Evolutionary conservation across 2,797 vertebrate species (phyloP).

Genomic region (Rhinella marina): DNA sequence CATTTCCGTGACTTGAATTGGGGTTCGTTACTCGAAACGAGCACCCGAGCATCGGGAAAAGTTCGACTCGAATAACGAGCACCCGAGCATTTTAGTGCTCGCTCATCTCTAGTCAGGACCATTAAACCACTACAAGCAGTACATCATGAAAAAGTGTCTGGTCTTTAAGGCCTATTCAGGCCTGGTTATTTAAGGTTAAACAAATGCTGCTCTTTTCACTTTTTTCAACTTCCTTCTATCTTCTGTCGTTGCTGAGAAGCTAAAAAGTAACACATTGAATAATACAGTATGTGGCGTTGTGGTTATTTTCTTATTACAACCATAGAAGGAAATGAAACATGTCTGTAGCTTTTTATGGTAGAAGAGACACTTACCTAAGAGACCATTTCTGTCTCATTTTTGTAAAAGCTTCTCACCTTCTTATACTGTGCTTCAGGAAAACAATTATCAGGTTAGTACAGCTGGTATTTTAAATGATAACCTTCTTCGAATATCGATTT

Average conservation of each 20-base stretch:
- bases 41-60: too few species aligned
- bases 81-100: too few species aligned
- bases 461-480: not conserved
- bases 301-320: not conserved
- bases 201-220: too few species aligned
- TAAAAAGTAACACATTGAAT: not conserved
- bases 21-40: too few species aligned
- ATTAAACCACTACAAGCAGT: too few species aligned
- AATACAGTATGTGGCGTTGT: not conserved
- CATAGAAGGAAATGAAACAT: not conserved
- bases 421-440: not conserved
- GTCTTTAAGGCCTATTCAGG: too few species aligned
- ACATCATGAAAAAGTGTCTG: too few species aligned
- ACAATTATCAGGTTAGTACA: not conserved
- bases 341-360: not conserved
- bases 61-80: too few species aligned
- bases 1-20: too few species aligned
- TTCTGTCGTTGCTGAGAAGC: not conserved
- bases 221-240: too few species aligned
- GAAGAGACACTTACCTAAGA: not conserved
- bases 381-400: not conserved
- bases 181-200: too few species aligned
- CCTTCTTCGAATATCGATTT: not conserved
- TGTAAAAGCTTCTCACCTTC: not conserved
- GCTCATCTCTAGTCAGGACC: too few species aligned